Percentiles rank a stretch among this genome's conserved stretches.
Evolutionary conservation across 2,113 vertebrate genomes (phyloP).

Genomic region (Seriola aureovittata): DNA sequence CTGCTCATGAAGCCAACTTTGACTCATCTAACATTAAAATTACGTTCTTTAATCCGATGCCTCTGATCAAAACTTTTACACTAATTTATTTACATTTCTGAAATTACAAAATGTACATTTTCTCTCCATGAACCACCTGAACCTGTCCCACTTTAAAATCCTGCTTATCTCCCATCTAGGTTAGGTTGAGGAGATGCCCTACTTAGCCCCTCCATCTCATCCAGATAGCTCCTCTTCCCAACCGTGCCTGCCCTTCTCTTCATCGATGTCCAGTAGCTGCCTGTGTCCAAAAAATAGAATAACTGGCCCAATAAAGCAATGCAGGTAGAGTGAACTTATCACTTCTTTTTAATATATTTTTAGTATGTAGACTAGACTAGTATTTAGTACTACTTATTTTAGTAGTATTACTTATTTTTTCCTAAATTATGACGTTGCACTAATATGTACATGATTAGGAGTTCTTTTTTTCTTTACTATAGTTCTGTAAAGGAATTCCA

Average conservation of each 20-base stretch:
- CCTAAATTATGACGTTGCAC: background rate
- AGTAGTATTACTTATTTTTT: background rate
- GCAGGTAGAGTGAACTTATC: no score
- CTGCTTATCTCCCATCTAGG: background rate
- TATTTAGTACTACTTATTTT: no score
- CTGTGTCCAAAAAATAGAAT: conserved; percentile 5
- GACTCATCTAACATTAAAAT: conserved; percentile 30
- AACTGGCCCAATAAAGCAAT: background rate
- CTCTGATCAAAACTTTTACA: background rate
- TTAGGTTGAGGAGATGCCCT: conserved; percentile 29
- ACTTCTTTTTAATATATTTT: no score
- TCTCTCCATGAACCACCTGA: background rate
- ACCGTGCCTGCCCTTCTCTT: no score
- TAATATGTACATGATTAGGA: no score
- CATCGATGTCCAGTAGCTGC: background rate
- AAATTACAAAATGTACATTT: background rate
- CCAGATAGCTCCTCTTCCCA: conserved; percentile 7
- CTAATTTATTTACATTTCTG: background rate
- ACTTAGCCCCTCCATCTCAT: conserved; percentile 9
- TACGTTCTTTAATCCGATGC: background rate
- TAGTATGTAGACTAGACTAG: no score
- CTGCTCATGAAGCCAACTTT: conserved; percentile 26
- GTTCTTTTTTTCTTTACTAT: background rate
- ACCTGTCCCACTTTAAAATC: background rate
- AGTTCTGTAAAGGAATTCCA: background rate